Conservation (phyloP, 2,113 vertebrate species). For the Ochotona curzoniae region DNA sequence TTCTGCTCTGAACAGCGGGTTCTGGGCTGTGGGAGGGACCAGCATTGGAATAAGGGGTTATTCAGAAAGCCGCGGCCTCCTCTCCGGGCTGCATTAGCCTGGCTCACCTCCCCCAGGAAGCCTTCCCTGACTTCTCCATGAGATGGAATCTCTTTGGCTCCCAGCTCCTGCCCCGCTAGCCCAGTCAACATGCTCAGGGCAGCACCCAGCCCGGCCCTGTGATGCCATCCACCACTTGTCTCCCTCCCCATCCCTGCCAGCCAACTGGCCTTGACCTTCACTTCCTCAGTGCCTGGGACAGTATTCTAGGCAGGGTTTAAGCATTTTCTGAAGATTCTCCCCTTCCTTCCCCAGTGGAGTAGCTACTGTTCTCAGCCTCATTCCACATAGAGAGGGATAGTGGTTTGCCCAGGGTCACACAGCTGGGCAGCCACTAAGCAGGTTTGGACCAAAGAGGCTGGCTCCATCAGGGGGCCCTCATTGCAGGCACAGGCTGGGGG, state of each 20-base stretch:
- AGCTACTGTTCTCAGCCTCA: neutral
- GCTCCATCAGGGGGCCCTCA: neutral
- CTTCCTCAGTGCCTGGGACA: neutral
- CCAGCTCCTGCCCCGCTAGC: neutral
- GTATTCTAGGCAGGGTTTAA: neutral
- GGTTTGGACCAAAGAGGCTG: neutral
- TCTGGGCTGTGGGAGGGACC: slow-evolving; percentile 53
- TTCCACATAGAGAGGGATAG: neutral
- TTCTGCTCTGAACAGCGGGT: slow-evolving; percentile 71
- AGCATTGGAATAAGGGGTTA: neutral
- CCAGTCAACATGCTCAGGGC: neutral
- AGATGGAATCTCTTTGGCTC: neutral
- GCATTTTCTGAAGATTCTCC: neutral
- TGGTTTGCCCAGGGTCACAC: neutral
- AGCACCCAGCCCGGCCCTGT: neutral
- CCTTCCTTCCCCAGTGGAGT: neutral
- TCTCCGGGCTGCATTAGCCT: neutral
- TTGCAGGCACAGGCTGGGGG: neutral
- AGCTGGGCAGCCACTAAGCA: neutral
- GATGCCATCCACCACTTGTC: too few relatives aligned
- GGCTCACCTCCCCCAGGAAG: neutral
- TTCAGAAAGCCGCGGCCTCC: neutral
- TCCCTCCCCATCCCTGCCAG: neutral
- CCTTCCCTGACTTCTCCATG: neutral
- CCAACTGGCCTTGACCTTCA: neutral